Evolutionary conservation across 1,140 invertebrate species (phyloP).

Genomic region (Metopolophium dirhodum): DNA sequence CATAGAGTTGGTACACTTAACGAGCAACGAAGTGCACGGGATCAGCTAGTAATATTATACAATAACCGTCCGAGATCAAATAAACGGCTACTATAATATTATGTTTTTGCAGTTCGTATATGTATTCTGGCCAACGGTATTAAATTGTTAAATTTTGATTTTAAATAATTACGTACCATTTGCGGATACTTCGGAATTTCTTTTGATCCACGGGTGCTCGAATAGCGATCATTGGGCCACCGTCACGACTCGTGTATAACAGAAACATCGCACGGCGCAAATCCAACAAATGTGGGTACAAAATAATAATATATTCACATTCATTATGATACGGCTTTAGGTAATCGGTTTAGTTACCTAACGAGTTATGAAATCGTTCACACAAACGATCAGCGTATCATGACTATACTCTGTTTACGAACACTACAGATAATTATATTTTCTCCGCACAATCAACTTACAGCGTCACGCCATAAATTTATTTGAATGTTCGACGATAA

Average conservation of each 20-base stretch:
- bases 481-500: not conserved
- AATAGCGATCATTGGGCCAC: not conserved
- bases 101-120: not conserved
- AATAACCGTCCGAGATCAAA: not conserved
- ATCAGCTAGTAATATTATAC: too few species aligned
- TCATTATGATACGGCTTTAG: not conserved
- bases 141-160: not conserved
- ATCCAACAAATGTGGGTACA: not conserved
- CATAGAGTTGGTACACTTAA: too few species aligned
- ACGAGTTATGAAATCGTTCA: not conserved
- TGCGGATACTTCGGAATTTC: not conserved
- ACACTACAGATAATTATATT: too few species aligned
- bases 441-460: not conserved
- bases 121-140: not conserved
- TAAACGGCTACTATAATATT: too few species aligned
- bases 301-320: not conserved
- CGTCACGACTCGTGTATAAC: not conserved
- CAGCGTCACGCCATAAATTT: not conserved
- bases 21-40: too few species aligned
- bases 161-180: not conserved
- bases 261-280: not conserved
- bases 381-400: not conserved
- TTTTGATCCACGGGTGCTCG: not conserved
- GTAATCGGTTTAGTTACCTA: slow-evolving; percentile 1
- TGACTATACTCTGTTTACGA: too few species aligned